Evolutionary conservation across 2,797 vertebrate species (phyloP), one percentile per base, ranked within the genome.

Genomic region (Simalia tracyae): DNA sequence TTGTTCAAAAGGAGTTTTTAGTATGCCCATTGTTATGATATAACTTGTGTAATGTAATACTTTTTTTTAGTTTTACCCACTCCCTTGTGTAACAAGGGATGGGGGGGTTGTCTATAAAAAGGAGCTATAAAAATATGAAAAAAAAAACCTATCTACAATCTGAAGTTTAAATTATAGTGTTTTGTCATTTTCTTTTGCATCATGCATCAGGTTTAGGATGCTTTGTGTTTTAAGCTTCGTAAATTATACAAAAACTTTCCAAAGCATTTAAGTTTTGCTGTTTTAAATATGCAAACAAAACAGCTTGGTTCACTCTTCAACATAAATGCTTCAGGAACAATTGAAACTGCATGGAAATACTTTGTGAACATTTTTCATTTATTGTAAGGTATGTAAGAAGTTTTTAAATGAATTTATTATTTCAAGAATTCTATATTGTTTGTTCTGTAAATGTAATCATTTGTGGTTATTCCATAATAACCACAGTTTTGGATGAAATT

Each of bases 391-490:
- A 90, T 81, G 31, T 90, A 87, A n/a, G 66, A 26, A 90, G 42
- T 54, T 89, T 46, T 90, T 14, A 84, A 90, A 90, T 76, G 46
- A 84, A 46, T 89, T 89, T 92, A 88, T 92, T 87, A 31, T 92
- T 92, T 90, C 68, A 88, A 28, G 76, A 85, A 26, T 36, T 63
- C 50, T 72, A 60, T 76, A 81, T 46, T 87, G 59, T 86, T 89
- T 91, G 22, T 76, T 89, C 57, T 87, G 31, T 60, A 90, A 84
- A 56, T 64, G 50, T 81, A 90, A 87, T 90, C 12, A 14, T 84
- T 86, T 91, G 90, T 84, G 90, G 90, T 93, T 87, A 84, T 76
- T 90, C 84, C 59, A 84, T 89, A 61, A 84, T 68, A 81, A 89
- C 93, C 93, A 87, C 85, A 89, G 54, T 90, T 91, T 86, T 81